phyloP scores from a whole-genome alignment of 64 coral and sea anemone genomes.

The Dendronephthya gigantea region DNA sequence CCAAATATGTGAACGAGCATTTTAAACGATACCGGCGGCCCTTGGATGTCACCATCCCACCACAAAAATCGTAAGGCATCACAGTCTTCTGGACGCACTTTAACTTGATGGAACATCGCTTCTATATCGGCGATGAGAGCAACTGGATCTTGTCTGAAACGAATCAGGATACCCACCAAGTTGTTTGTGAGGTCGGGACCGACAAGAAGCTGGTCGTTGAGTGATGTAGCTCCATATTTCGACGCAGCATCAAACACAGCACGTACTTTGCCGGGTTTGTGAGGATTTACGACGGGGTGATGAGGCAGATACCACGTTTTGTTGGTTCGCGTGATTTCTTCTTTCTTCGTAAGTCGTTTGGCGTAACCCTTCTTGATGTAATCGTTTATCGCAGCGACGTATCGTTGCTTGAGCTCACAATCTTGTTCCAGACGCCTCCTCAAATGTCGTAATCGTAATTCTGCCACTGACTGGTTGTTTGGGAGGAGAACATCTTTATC shows the following conservation, averaged over 20 bases:
- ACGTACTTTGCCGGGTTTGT: neutral
- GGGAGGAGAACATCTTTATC: neutral
- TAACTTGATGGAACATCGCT: neutral
- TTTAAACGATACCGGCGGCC: neutral
- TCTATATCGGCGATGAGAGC: neutral
- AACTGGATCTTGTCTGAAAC: neutral
- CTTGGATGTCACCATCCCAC: neutral
- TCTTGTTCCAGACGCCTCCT: neutral
- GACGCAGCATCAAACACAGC: neutral
- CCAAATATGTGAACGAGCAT: conserved; percentile 3
- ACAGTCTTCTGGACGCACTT: neutral
- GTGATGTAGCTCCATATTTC: neutral
- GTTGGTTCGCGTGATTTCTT: neutral
- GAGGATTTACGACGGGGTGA: neutral
- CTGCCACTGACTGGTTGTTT: conserved; percentile 13
- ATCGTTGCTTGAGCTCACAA: neutral
- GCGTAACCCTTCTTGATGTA: neutral
- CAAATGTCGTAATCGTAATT: neutral
- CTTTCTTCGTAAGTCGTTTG: neutral
- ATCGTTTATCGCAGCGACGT: neutral
- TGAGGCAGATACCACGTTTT: conserved; percentile 6
- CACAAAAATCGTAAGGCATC: neutral
- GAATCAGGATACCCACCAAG: neutral
- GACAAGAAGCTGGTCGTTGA: neutral
- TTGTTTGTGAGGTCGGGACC: neutral